Percentiles rank a stretch among this genome's conserved stretches.
These are phyloP conservation scores for Athene cunicularia DNA, from an alignment of 2,113 vertebrate genomes.

Conservation along the genomic window DNA sequence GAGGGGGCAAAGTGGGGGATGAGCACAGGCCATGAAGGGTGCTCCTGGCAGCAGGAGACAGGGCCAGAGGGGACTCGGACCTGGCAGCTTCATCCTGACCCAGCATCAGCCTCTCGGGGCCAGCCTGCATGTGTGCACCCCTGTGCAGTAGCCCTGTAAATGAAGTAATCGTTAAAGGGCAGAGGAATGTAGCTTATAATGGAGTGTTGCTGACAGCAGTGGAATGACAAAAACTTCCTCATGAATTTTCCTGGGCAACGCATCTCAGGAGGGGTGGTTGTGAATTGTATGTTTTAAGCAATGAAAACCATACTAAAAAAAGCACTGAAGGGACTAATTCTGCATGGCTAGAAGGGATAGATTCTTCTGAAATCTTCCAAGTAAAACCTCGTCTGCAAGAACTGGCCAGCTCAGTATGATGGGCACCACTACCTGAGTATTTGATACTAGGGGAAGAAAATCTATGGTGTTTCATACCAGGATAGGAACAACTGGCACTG, in stretches of 20 bases:
- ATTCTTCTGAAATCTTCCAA: background rate
- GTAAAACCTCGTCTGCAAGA: background rate
- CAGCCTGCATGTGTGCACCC: background rate
- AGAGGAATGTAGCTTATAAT: background rate
- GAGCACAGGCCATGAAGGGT: background rate
- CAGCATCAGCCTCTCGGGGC: background rate
- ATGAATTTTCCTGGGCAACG: background rate
- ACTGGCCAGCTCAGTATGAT: background rate
- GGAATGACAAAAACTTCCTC: background rate
- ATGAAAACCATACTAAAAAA: background rate
- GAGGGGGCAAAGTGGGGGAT: background rate
- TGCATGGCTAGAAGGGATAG: background rate
- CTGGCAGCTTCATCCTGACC: background rate
- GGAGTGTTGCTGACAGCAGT: fast-evolving
- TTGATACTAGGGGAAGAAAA: no score
- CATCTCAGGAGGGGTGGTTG: background rate
- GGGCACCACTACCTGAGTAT: background rate
- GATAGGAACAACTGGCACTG: background rate
- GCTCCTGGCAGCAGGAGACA: background rate
- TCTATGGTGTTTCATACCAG: background rate
- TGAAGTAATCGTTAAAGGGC: background rate
- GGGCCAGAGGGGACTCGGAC: background rate
- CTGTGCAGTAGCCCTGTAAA: no score
- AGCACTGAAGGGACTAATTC: background rate
- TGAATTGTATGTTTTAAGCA: background rate